Evolutionary conservation across 2,797 vertebrate genomes (phyloP), one percentile per base, ranked within the genome.

Genomic region (Hoplostethus mediterraneus): DNA sequence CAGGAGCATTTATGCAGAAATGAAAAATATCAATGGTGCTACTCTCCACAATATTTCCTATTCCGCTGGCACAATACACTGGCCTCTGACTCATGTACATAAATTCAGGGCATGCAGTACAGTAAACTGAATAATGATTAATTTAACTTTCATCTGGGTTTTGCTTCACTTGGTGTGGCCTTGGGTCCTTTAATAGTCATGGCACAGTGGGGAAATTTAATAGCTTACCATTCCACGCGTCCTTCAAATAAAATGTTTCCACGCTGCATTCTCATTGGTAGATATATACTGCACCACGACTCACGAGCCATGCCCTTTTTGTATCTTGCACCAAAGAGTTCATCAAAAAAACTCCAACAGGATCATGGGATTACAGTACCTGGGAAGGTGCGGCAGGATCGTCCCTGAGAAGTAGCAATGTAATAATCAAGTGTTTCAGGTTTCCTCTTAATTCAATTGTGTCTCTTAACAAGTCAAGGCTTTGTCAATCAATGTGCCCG

Each of bases 121-220:
- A 78, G 83, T 87, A 86, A 87, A 89, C 56, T 49, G 70, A 85
- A 86, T 82, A 81, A 89, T 89, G 86, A 93, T 92, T 86, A 87
- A 90, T 91, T 83, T 78, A 80, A 90, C 84, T 90, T 89, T 91
- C 89, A 90, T 90, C 82, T 78, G 61, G 81, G 82, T 78, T 90
- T 90, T 90, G 90, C 90, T 87, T 88, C 87, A 85, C 80, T 87
- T 86, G 83, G 64, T 81, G 81, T 87, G 82, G 90, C 92, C 89
- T 91, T 91, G 89, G 83, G 83, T 76, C 63, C 85, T 89, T 89
- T 90, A 84, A 90, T 79, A 87, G 90, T 83, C 75, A 72, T 65
- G 72, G 82, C 72, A 84, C 64, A 84, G 82, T 51, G 77, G 83
- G 76, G 63, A 82, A 87, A 84, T 84, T 36, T 77, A 84, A 88